Conservation (phyloP, 2,113 vertebrate species). For the Arizona elegans region DNA sequence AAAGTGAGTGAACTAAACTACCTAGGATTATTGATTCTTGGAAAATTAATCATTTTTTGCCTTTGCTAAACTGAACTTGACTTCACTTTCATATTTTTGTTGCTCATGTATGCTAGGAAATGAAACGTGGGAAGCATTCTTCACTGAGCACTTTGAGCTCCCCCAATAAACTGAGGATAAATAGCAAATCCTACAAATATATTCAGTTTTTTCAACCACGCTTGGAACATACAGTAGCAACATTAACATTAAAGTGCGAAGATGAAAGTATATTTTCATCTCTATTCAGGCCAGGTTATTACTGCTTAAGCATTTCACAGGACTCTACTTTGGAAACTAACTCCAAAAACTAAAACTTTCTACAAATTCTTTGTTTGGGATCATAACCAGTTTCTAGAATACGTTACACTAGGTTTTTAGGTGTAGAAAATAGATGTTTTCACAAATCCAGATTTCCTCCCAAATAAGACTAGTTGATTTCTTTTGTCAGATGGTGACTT, state of each 20-base stretch:
- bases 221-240: background rate
- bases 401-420: slow-evolving; percentile 17
- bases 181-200: background rate
- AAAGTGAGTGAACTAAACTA: background rate
- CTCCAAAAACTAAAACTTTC: slow-evolving; percentile 6
- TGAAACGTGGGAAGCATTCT: background rate
- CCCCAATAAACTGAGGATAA: background rate
- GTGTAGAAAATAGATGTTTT: slow-evolving; percentile 29
- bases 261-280: background rate
- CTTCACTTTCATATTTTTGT: background rate
- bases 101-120: background rate
- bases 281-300: background rate
- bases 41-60: background rate
- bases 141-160: background rate
- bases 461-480: background rate
- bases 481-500: background rate
- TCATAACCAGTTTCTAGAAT: slow-evolving; percentile 5
- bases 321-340: background rate
- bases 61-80: background rate
- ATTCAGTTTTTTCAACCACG: background rate
- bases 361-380: slow-evolving; percentile 15
- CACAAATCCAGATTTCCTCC: background rate
- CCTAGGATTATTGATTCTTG: background rate
- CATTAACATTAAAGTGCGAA: background rate
- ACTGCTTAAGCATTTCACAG: background rate